These are phyloP conservation scores for Myoxocephalus aenaeus DNA, from an alignment of 2,797 vertebrate species.

Conservation along the genomic window DNA sequence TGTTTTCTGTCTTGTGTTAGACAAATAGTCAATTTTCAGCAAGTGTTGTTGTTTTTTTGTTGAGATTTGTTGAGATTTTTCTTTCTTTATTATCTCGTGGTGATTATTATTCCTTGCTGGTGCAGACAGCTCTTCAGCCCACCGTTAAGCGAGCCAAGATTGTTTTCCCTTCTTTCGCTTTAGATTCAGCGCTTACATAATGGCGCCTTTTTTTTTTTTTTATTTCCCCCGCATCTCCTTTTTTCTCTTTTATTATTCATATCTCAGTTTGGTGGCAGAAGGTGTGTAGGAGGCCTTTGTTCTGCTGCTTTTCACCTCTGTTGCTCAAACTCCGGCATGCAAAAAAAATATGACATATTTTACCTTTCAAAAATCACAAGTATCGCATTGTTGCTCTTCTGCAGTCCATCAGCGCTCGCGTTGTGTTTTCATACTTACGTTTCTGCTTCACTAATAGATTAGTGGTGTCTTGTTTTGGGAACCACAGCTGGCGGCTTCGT, in stretches of 20 bases:
- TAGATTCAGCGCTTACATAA: slow-evolving; percentile 43
- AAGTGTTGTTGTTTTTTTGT: slow-evolving; percentile 3
- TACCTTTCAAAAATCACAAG: background rate
- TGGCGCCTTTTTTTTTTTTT: background rate
- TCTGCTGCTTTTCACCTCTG: slow-evolving; percentile 17
- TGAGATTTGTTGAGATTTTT: background rate
- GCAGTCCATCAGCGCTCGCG: background rate
- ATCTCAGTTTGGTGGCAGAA: slow-evolving; percentile 41
- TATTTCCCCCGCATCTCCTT: slow-evolving; percentile 1
- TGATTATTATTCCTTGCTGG: slow-evolving; percentile 51
- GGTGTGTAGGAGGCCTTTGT: slow-evolving; percentile 58
- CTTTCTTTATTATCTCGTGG: background rate
- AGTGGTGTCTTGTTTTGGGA: slow-evolving; percentile 19
- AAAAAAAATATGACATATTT: slow-evolving; percentile 8
- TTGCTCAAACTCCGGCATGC: background rate
- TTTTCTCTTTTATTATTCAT: slow-evolving; percentile 37
- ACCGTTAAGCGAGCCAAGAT: slow-evolving; percentile 24
- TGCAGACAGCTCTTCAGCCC: slow-evolving; percentile 36
- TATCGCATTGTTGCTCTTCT: background rate
- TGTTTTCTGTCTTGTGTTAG: slow-evolving; percentile 31
- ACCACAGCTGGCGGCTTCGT: slow-evolving; percentile 20
- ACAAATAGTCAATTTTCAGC: slow-evolving; percentile 18
- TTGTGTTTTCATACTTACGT: background rate
- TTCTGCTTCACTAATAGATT: slow-evolving; percentile 28
- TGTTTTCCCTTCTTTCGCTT: slow-evolving; percentile 22